Evolutionary conservation across 1,140 invertebrate species (phyloP), one percentile per base, ranked within the genome.

Genomic region (Steinernema khuongi): DNA sequence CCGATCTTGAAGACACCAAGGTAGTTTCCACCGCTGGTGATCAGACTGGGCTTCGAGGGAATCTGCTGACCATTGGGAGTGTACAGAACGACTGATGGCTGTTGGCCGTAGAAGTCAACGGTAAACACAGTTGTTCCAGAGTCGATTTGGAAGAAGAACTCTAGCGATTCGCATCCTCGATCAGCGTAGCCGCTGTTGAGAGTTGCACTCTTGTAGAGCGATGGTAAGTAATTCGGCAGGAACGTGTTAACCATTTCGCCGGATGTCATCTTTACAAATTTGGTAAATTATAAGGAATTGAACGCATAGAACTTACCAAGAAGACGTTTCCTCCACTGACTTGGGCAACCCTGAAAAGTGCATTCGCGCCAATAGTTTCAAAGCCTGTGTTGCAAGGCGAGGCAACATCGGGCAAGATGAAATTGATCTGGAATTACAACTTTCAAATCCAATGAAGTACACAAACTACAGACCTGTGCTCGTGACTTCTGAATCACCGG

Each of bases 111-210:
- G 75, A 70, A 77, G 44, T 77, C 74, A 31, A 77, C 68, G 11
- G 76, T 78, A 33, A 77, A 77, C 36, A 77, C 76, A 32, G 68
- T 74, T 70, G 75, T 77, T 29, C 72, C 71, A 26, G 75, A 74
- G 60, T 77, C 76, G 17, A 75, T 36, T 69, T 75, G 76, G 73
- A 77, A 76, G 36, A 76, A 60, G 31, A 73, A 33, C 19, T 76
- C 73, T n/a, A 67, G 32, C 28, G 36, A 67, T 4, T 26, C n/a
- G 36, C 76, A 77, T 29, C 70, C 60, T 50, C 67, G 50, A 31
- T 22, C 66, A 1, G 1, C 30, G 32, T 31, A 33, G 1, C 28
- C 67, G 68, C 19, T 60, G 17, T 50, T 67, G 17, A 77, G 36
- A 19, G 66, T 74, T 26, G 76, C 68, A 29, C 67, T 70, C 1